A percentile compares a stretch with the other conserved stretches of the same genome.
These are phyloP conservation scores for Temnothorax unifasciatus DNA, from an alignment of 2,888 invertebrate genomes.

Conservation along the genomic window DNA sequence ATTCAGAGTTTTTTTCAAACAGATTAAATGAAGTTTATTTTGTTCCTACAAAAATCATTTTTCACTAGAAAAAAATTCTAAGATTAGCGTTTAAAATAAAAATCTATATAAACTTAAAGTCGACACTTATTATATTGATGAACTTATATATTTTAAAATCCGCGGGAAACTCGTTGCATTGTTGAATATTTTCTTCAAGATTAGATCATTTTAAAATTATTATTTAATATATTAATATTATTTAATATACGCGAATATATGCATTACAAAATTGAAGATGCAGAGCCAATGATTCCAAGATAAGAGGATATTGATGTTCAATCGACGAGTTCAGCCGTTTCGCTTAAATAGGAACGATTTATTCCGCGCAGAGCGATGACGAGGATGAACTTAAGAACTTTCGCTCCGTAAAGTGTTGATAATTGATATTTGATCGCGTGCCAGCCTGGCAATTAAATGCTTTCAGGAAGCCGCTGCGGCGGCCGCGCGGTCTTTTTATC, in stretches of 20 bases:
- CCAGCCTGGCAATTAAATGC: conserved; percentile 54
- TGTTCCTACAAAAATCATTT: not conserved
- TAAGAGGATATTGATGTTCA: not conserved
- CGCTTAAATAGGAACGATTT: conserved; percentile 45
- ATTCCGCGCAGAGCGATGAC: conserved; percentile 22
- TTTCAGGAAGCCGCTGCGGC: conserved; percentile 48
- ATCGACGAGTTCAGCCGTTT: conserved; percentile 6
- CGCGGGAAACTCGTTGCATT: not conserved
- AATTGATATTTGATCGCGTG: conserved; percentile 58
- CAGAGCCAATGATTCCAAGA: conserved; percentile 3
- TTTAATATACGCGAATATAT: not conserved
- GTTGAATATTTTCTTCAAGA: not conserved
- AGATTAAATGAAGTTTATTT: not conserved
- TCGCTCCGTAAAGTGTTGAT: conserved; percentile 45
- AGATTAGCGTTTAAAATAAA: not conserved
- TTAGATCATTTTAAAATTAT: not conserved
- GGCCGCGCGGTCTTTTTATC: conserved; percentile 32
- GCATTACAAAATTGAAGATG: not conserved
- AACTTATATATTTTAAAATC: not conserved
- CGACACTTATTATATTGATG: not conserved
- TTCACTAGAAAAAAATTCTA: not conserved
- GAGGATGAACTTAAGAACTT: conserved; percentile 46
- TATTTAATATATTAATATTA: not conserved
- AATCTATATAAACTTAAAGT: not conserved
- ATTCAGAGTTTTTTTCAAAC: not conserved